Percentiles rank a stretch among this genome's conserved stretches.
Conservation (phyloP, 2,888 invertebrate genomes). For the Coelopa pilipes region DNA sequence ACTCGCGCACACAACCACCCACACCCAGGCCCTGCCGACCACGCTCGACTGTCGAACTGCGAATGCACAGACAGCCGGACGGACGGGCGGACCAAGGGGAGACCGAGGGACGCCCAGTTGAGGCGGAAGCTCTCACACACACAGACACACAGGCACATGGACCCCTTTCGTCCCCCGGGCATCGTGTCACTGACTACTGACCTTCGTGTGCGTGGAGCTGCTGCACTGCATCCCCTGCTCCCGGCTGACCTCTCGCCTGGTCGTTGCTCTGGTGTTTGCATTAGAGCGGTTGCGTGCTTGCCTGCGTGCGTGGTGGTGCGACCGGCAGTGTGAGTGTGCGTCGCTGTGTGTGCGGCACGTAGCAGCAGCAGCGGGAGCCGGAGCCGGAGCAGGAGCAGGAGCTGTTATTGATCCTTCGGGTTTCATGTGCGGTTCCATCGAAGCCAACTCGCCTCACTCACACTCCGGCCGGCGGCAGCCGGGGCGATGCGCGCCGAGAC, state of each 20-base stretch:
- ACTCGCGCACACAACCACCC: no score
- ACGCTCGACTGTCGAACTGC: no score
- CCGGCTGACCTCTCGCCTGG: conserved; percentile 2
- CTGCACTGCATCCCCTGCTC: background rate
- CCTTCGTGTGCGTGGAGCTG: conserved; percentile 30
- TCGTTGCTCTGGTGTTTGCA: conserved; percentile 20
- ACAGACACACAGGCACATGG: background rate
- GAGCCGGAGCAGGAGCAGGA: conserved; percentile 24
- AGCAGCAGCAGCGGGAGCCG: no score
- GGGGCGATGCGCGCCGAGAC: no score
- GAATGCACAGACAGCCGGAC: no score
- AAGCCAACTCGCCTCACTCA: background rate
- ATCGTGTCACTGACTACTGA: conserved; percentile 31
- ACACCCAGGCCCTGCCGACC: no score
- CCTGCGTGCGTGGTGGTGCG: conserved; percentile 1
- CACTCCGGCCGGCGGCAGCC: no score
- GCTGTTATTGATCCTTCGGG: conserved; percentile 35
- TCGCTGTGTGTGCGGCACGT: conserved; percentile 11
- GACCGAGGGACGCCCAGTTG: no score
- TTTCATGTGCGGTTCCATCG: conserved; percentile 24
- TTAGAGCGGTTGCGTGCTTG: background rate
- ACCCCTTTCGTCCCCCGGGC: background rate
- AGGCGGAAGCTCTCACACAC: background rate
- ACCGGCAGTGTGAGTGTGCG: conserved; percentile 1
- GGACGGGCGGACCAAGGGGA: no score